Evolutionary conservation across 2,888 invertebrate species (phyloP).

Genomic region (Agelastica alni): DNA sequence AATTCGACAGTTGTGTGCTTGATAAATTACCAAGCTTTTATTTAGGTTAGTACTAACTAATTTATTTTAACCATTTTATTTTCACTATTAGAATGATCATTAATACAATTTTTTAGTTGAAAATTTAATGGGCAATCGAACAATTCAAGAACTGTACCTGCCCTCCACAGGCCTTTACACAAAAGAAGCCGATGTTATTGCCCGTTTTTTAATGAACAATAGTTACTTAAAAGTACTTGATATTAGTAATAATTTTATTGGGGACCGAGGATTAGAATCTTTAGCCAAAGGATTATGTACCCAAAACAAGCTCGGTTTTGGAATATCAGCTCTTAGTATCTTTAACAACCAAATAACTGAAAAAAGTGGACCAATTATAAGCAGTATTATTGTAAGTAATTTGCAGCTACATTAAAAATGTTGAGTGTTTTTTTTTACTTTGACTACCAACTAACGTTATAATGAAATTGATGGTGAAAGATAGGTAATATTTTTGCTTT

Average conservation of each 20-base stretch:
- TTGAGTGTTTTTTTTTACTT: not conserved
- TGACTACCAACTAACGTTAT: too few species aligned
- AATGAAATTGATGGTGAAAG: too few species aligned
- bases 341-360: constrained; percentile 53
- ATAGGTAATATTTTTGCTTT: too few species aligned
- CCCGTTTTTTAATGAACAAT: constrained; percentile 47
- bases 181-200: constrained; percentile 51
- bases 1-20: constrained; percentile 49
- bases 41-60: constrained; percentile 43
- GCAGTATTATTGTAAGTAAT: constrained; percentile 49
- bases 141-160: constrained; percentile 49
- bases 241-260: constrained; percentile 53
- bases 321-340: constrained; percentile 50
- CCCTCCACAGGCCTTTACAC: constrained; percentile 51
- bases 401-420: not conserved
- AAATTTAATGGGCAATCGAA: constrained; percentile 45
- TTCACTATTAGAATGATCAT: not conserved
- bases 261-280: constrained; percentile 51
- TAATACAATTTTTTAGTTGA: constrained; percentile 44
- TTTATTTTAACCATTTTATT: constrained; percentile 15
- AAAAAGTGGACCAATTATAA: constrained; percentile 49
- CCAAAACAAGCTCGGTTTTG: constrained; percentile 42
- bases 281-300: constrained; percentile 49
- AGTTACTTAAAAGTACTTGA: constrained; percentile 49
- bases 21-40: constrained; percentile 49